Evolutionary conservation across 2,888 invertebrate species (phyloP).

Genomic region (Aphidius colemani): DNA sequence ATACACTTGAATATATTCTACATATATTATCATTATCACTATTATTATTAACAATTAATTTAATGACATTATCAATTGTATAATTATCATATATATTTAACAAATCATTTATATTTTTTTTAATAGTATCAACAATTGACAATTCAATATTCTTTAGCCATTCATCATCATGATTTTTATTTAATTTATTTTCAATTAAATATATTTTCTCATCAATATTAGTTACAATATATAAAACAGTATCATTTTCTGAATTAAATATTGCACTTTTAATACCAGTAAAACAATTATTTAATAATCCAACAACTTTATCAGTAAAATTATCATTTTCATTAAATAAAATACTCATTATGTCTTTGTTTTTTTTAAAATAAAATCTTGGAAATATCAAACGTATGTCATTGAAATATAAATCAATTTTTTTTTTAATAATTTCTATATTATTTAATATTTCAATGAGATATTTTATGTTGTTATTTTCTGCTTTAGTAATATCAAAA

Average conservation of each 20-base stretch:
- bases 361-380: conserved; percentile 77
- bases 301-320: conserved; percentile 61
- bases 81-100: too few relatives aligned
- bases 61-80: too few relatives aligned
- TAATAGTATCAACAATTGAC: conserved; percentile 62
- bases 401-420: conserved; percentile 70
- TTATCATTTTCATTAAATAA: conserved; percentile 66
- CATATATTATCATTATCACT: conserved; percentile 59
- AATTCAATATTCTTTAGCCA: conserved; percentile 56
- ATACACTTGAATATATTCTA: conserved; percentile 34
- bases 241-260: conserved; percentile 62
- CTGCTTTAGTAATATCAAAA: too few relatives aligned
- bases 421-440: conserved; percentile 68
- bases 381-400: conserved; percentile 71
- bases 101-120: conserved; percentile 45
- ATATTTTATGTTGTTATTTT: too few relatives aligned
- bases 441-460: conserved; percentile 34
- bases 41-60: too few relatives aligned
- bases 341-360: conserved; percentile 75
- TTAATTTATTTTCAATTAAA: background rate
- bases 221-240: conserved; percentile 57
- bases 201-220: conserved; percentile 39
- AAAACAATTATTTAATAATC: conserved; percentile 66
- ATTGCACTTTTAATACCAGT: conserved; percentile 68
- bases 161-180: background rate